These are phyloP conservation scores for Datnioides undecimradiatus DNA, from an alignment of 2,113 vertebrate species.

Conservation along the genomic window DNA sequence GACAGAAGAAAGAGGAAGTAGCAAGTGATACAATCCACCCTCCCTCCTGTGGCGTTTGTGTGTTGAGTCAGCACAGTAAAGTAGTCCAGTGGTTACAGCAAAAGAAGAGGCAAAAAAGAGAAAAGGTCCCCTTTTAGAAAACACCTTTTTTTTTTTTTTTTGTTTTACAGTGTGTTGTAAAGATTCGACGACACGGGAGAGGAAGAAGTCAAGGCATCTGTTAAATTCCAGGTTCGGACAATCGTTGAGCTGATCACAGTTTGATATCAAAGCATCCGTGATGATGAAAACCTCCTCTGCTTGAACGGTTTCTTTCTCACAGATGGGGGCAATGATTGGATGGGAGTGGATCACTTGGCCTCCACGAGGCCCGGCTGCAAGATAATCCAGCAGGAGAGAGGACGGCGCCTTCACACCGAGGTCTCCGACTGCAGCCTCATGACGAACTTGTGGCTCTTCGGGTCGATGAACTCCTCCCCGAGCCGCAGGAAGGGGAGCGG, in stretches of 20 bases:
- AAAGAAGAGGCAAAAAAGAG: conserved; percentile 4
- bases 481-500: conserved; percentile 94
- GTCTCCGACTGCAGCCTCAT: conserved; percentile 97
- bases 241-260: conserved; percentile 67
- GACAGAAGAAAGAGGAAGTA: conserved; percentile 59
- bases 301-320: conserved; percentile 29
- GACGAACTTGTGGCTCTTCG: conserved; percentile 97
- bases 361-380: conserved; percentile 19
- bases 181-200: conserved; percentile 13
- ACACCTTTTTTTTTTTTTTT: not conserved
- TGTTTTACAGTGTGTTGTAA: conserved; percentile 34
- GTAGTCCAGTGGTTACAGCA: conserved; percentile 73
- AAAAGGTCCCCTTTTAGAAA: conserved; percentile 32
- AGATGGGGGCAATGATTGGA: conserved; percentile 14
- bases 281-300: not conserved
- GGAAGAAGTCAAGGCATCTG: conserved; percentile 47
- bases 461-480: conserved; percentile 95
- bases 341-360: not conserved
- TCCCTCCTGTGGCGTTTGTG: conserved; percentile 32
- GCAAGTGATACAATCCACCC: conserved; percentile 57
- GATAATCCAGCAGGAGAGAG: conserved; percentile 10
- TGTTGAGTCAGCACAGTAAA: conserved; percentile 51
- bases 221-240: conserved; percentile 49
- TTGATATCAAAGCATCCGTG: conserved; percentile 51
- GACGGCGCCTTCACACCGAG: conserved; percentile 83